Conservation (phyloP, 2,797 vertebrate genomes). For the Vespertilio murinus region DNA sequence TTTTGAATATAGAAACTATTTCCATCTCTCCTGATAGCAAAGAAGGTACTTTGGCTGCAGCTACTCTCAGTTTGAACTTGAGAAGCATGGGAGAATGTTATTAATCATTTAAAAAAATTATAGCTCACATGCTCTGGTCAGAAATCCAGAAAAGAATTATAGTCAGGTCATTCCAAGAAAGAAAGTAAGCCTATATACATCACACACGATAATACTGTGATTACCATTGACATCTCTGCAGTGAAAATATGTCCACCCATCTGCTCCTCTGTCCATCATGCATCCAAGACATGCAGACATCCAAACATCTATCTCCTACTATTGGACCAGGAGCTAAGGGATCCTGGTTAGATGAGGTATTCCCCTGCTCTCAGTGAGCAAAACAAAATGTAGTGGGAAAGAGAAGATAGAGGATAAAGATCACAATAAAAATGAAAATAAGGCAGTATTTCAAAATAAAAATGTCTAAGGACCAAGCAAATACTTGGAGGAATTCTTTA, state of each 20-base stretch:
- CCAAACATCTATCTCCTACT: background rate
- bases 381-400: background rate
- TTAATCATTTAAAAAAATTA: constrained; percentile 10
- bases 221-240: background rate
- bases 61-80: constrained; percentile 11
- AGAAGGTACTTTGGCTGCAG: background rate
- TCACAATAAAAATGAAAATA: background rate
- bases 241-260: background rate
- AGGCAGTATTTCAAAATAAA: background rate
- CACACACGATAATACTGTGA: background rate
- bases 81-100: background rate
- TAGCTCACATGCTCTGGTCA: background rate
- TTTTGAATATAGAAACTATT: background rate
- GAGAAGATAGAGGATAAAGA: background rate
- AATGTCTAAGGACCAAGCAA: background rate
- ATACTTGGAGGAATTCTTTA: background rate
- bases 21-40: background rate
- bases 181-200: background rate
- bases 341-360: background rate
- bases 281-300: background rate
- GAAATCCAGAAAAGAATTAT: constrained; percentile 16
- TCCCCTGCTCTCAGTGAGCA: background rate
- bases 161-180: background rate
- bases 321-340: background rate
- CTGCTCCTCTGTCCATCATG: background rate